Percentiles rank a stretch among this genome's conserved stretches.
phyloP scores from a whole-genome alignment of 1,140 invertebrate genomes.

The Meloidogyne exigua region DNA sequence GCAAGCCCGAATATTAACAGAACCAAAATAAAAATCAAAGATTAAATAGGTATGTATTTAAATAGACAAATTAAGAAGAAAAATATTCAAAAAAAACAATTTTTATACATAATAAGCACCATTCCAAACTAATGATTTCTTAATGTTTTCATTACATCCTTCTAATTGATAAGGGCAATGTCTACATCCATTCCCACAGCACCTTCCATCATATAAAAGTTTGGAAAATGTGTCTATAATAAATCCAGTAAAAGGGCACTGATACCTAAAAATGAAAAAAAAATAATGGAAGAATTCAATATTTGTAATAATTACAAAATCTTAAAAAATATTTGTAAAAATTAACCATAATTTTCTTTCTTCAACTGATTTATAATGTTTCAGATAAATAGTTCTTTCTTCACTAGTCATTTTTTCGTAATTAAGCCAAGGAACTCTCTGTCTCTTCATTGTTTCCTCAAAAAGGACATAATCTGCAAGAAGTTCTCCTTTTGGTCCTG shows the following conservation, averaged over 20 bases:
- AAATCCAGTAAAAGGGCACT: slow-evolving; percentile 32
- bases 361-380: slow-evolving; percentile 40
- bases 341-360: slow-evolving; percentile 25
- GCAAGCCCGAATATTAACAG: no score
- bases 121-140: slow-evolving; percentile 33
- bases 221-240: slow-evolving; percentile 50
- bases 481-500: slow-evolving; percentile 45
- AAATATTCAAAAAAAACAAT: neutral
- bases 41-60: no score
- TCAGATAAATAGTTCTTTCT: slow-evolving; percentile 51
- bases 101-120: slow-evolving; percentile 51
- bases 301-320: no score
- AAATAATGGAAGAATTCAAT: no score
- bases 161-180: slow-evolving; percentile 60
- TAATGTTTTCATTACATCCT: slow-evolving; percentile 46
- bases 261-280: slow-evolving; percentile 10
- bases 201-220: slow-evolving; percentile 52
- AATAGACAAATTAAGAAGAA: neutral
- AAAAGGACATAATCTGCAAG: slow-evolving; percentile 55
- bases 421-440: slow-evolving; percentile 42
- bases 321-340: neutral
- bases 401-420: slow-evolving; percentile 49
- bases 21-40: no score
- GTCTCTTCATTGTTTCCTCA: slow-evolving; percentile 53
- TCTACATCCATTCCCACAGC: slow-evolving; percentile 60